Evolutionary conservation across 2,113 vertebrate genomes (phyloP), one percentile per base, ranked within the genome.

Genomic region (Chaetops frenatus): DNA sequence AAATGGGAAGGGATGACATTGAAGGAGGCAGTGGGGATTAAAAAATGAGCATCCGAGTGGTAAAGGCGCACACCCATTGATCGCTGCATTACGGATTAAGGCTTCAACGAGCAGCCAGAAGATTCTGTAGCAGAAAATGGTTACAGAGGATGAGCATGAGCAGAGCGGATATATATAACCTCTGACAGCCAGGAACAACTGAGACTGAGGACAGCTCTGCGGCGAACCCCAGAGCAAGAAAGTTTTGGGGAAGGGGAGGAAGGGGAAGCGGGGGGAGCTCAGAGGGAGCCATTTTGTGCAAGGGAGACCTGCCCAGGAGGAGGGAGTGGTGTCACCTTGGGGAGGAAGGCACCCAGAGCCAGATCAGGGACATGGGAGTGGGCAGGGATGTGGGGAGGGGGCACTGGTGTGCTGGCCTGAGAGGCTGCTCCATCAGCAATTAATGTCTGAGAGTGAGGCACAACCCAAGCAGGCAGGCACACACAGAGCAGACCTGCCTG

Each of bases 1-100:
- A 97, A 98, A 98, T 97, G 97, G 97, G 95, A 97, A 81, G 73
- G 95, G 96, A 95, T 97, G 97, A 96, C 97, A 97, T 70, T 92
- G 96, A 97, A 95, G 96, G 96, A 97, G 96, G 97, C 97, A 95
- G 96, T 29, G 62, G 97, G 97, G 97, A 97, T 97, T 97, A 96
- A 97, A 98, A 98, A 98, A 97, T 95, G 97, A 97, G 97, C 96
- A 94, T 97, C 96, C 79, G 38, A 97, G 96, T 96, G 95, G 95
- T 86, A 93, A 96, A 95, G 96, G 95, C 83, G 77, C 94, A 94
- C 93, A 94, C 93, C 96, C 97, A 97, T 97, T 96, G 97, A 98
- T 98, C 88, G 92, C 60, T 92, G 95, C 91, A 71, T 94, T 92
- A 94, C 96, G 97, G 98, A 98, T 97, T 93, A 97, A 97, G 97